Conservation (phyloP, 92 coral and sea anemone species). For the Virgularia gustaviana region DNA sequence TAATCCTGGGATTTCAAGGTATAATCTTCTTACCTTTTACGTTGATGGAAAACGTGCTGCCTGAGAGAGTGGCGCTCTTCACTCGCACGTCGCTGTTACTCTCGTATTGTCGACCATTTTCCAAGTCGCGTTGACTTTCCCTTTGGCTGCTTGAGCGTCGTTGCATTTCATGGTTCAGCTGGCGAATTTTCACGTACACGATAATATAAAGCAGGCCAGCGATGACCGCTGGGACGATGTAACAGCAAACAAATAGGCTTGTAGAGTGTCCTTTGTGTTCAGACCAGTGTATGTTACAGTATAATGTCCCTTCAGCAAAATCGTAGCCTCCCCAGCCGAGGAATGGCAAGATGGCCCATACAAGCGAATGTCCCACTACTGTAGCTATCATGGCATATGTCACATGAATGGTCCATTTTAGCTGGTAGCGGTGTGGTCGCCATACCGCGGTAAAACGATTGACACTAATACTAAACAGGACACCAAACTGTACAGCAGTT, state of each 20-base stretch:
- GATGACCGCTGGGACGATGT: constrained; percentile 68
- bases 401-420: constrained; percentile 61
- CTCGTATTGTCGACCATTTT: neutral
- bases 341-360: constrained; percentile 90
- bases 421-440: constrained; percentile 75
- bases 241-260: constrained; percentile 68
- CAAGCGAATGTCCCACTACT: constrained; percentile 66
- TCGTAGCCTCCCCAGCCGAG: constrained; percentile 94
- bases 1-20: no score
- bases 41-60: neutral
- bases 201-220: constrained; percentile 62
- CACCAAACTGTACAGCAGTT: constrained; percentile 95
- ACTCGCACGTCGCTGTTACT: constrained; percentile 9
- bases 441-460: constrained; percentile 83
- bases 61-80: neutral
- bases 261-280: constrained; percentile 64
- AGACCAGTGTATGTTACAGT: constrained; percentile 86
- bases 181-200: constrained; percentile 64
- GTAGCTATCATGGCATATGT: constrained; percentile 58
- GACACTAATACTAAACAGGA: constrained; percentile 77
- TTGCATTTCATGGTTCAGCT: constrained; percentile 58
- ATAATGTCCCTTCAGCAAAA: constrained; percentile 72
- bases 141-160: constrained; percentile 46
- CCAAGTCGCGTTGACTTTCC: neutral
- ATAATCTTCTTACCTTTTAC: constrained; percentile 13